Evolutionary conservation across 2,113 vertebrate genomes (phyloP), one percentile per base, ranked within the genome.

Genomic region (Hoplias malabaricus): DNA sequence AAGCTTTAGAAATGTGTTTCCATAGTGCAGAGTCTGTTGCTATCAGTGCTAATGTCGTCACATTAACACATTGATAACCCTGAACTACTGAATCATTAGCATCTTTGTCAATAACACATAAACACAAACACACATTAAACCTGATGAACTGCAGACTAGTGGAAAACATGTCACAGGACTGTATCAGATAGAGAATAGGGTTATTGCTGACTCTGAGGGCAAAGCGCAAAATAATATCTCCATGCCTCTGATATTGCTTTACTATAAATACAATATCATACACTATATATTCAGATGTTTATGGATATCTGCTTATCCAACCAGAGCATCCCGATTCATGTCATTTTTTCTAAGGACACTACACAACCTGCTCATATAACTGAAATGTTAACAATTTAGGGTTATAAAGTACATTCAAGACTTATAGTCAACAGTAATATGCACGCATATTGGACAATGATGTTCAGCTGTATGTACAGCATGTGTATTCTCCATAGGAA

Each of bases 111-210:
- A 9, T 25, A 19, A 73, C 53, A 29, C 36, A 59, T 13, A 46
- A 40, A 69, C 34, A 61, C 70, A 61, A 13, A 72, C 69, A 72
- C 53, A 23, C 16, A 27, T 33, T 2, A 62, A 62, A 34, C 31
- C 13, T 46, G 46, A 34, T 54, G 13, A 56, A 72, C 19, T 36
- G 29, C 69, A 42, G 21, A 59, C 27, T 53, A 38, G 36, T 12
- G 31, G 9, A 36, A 54, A 71, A 23, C 50, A 72, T 1, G 9
- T n/a, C 19, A n/a, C 21, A 53, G 48, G n/a, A 23, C n/a, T 53
- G 4, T 10, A 53, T 21, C 48, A 69, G 67, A 50, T 27, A 48
- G 10, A 48, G 67, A 53, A 59, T 31, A 19, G 2, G 56, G 56
- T 59, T 27, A 59, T 13, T 31, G 56, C 27, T 31, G 56, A 27